Evolutionary conservation across 1,140 invertebrate species (phyloP).

Genomic region (Cryptotermes secundus): DNA sequence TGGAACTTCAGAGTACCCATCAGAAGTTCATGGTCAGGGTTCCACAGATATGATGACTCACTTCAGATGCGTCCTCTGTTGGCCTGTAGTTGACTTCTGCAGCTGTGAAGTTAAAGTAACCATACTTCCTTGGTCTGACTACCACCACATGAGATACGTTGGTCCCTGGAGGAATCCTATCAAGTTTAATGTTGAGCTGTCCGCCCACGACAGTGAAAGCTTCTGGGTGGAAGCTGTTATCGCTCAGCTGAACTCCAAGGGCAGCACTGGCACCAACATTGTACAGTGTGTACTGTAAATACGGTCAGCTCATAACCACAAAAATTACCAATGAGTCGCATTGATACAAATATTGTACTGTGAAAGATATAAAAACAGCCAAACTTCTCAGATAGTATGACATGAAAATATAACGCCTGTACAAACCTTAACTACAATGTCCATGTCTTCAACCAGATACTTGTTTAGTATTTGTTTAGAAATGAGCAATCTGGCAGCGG

Average conservation of each 20-base stretch:
- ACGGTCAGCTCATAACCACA: slow-evolving; percentile 28
- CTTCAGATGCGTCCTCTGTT: slow-evolving; percentile 72
- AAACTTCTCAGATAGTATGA: not conserved
- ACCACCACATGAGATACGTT: slow-evolving; percentile 95
- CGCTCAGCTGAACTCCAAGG: slow-evolving; percentile 82
- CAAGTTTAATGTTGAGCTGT: slow-evolving; percentile 77
- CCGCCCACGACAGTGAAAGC: slow-evolving; percentile 86
- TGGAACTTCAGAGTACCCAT: too few species aligned
- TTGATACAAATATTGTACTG: too few species aligned
- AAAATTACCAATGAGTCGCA: not conserved
- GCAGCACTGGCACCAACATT: slow-evolving; percentile 87
- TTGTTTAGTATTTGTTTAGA: slow-evolving; percentile 94
- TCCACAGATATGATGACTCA: slow-evolving; percentile 43
- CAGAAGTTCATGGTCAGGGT: too few species aligned
- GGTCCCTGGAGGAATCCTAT: slow-evolving; percentile 85
- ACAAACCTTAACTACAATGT: slow-evolving; percentile 85
- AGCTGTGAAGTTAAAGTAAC: slow-evolving; percentile 96
- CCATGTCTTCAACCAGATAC: slow-evolving; percentile 97
- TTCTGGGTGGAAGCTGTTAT: slow-evolving; percentile 86
- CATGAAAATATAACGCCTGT: not conserved
- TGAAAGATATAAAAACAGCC: too few species aligned
- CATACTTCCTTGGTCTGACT: slow-evolving; percentile 83
- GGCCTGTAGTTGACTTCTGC: slow-evolving; percentile 88
- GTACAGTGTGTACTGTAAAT: slow-evolving; percentile 71
- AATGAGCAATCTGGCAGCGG: slow-evolving; percentile 70